Conservation (phyloP, 2,797 vertebrate species). For the Buceros bicornis region DNA sequence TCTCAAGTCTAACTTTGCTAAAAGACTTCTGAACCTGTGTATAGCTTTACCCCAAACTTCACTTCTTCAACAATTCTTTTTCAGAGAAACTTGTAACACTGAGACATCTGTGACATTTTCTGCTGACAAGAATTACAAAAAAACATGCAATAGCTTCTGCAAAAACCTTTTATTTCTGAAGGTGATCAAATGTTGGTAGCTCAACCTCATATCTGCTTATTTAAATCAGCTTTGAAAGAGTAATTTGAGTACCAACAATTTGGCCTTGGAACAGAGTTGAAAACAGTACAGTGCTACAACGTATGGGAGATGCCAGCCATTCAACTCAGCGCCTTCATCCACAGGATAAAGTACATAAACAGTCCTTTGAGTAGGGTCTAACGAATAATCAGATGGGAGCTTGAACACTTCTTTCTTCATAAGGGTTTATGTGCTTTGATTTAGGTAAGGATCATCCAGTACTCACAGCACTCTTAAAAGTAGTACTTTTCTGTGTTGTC, state of each 20-base stretch:
- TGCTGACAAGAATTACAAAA: neutral
- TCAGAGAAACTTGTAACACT: neutral
- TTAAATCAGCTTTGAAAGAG: neutral
- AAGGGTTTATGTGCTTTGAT: neutral
- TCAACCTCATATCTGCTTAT: neutral
- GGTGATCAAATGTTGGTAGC: neutral
- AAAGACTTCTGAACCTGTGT: neutral
- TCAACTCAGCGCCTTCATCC: neutral
- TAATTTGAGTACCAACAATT: neutral
- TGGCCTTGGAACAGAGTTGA: neutral
- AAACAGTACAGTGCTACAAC: neutral
- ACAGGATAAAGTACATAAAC: neutral
- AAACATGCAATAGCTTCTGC: neutral
- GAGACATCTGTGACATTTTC: neutral
- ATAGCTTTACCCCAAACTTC: neutral
- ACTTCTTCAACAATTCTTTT: neutral
- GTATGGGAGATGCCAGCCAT: neutral
- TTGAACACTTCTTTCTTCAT: neutral
- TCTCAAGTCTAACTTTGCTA: neutral
- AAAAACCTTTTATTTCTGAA: neutral
- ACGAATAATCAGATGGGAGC: neutral
- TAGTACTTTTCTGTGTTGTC: neutral
- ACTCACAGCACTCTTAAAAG: neutral
- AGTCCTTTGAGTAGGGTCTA: neutral
- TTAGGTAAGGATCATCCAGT: neutral